Base-by-base conservation (phyloP, 2,888 invertebrate genomes). In the Diadegma fenestrale region DNA sequence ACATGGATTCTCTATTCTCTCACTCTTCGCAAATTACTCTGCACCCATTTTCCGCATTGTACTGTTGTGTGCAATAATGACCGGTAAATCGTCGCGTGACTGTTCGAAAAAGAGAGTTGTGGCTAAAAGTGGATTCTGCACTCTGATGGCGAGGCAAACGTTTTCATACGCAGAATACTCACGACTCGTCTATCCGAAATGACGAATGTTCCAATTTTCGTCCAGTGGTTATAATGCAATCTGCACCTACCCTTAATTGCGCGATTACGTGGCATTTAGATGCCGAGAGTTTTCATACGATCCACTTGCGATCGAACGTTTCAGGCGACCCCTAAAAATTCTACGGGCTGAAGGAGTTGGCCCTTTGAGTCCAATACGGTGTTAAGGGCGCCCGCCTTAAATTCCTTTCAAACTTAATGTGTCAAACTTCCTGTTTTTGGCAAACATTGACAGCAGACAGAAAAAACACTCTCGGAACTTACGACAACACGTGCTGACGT, bases 11-110 rank as follows among this genome's bases (percentile, higher is more conserved):
- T 64, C 63, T 54, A 54, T 63, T 71, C 72, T 82, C 85, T 77
- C 80, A 51, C 77, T 77, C 68, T 78, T n/a, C 63, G 63, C 78
- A 86, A 86, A 86, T 86, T 83, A 83, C 83, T 17, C 69, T 64
- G 37, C 73, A 41, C 82, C 80, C 82, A 88, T 89, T 87, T 71
- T 76, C 77, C 82, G 68, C 26, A 68, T 66, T 82, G 80, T 84
- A 81, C 79, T 86, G 82, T 82, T 68, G 81, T 68, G 81, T 86
- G 76, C 82, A 85, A 85, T 88, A 87, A 88, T 87, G 87, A 88
- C 86, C 80, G 71, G 71, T 81, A 85, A 87, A 58, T 78, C 43
- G 66, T 68, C 87, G 87, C 88, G 85, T 75, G 69, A 68, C 30
- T 33, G 76, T 30, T 30, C 30, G 19, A 76, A 58, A 58, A 58